phyloP scores from a whole-genome alignment of 2,888 invertebrate species.

The Zhengitettix transpicula region DNA sequence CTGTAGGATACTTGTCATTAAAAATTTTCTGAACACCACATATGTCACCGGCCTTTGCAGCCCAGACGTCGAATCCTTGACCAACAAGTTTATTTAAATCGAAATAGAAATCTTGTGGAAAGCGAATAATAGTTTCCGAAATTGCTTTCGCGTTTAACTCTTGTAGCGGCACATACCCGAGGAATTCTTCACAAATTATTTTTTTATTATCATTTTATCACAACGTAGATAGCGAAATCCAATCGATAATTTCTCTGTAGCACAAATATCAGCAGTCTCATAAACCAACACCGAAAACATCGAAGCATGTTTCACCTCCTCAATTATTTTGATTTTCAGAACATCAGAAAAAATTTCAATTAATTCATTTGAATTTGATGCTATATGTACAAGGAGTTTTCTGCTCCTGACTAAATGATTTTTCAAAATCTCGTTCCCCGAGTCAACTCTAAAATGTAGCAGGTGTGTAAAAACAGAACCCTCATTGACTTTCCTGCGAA shows the following conservation, averaged over 20 bases:
- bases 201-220: neutral
- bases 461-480: conserved; percentile 2
- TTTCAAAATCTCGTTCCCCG: conserved; percentile 1
- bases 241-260: conserved; percentile 18
- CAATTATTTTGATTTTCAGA: neutral
- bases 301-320: conserved; percentile 5
- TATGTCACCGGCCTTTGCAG: neutral
- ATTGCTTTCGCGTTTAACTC: neutral
- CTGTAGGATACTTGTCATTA: neutral
- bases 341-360: neutral
- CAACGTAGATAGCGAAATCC: conserved; percentile 5
- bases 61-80: neutral
- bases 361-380: neutral
- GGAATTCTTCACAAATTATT: conserved; percentile 1
- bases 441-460: conserved; percentile 1
- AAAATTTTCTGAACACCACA: no score
- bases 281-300: conserved; percentile 17
- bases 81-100: neutral
- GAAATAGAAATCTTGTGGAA: neutral
- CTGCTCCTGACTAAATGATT: no score
- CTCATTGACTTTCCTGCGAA: neutral
- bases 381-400: neutral
- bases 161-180: neutral
- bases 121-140: neutral
- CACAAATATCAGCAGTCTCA: conserved; percentile 17